Conservation (phyloP, 2,888 invertebrate species). For the Sinelater perroti region DNA sequence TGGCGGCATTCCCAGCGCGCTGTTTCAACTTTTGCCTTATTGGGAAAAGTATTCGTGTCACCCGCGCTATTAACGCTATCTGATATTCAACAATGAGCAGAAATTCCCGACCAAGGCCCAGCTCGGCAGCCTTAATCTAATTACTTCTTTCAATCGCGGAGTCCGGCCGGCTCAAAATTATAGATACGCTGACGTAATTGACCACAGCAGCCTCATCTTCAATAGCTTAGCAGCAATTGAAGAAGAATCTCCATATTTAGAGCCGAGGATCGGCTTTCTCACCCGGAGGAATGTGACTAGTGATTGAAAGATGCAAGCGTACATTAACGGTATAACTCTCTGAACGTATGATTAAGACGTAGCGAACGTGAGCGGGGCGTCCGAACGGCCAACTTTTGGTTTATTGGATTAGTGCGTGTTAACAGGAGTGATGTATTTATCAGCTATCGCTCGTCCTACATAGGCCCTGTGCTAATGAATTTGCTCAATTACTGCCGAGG, state of each 20-base stretch:
- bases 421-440: slow-evolving; percentile 31
- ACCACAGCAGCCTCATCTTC: slow-evolving; percentile 21
- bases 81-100: not conserved
- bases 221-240: slow-evolving; percentile 21
- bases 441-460: slow-evolving; percentile 11
- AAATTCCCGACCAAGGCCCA: slow-evolving; percentile 5
- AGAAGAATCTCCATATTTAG: slow-evolving; percentile 32
- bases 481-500: not conserved
- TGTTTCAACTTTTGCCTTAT: not conserved
- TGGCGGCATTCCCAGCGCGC: not conserved
- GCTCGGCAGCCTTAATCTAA: slow-evolving; percentile 15
- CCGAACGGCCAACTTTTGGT: slow-evolving; percentile 16
- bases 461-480: slow-evolving; percentile 15
- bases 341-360: slow-evolving; percentile 34
- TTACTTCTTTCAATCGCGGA: slow-evolving; percentile 18
- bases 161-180: slow-evolving; percentile 17
- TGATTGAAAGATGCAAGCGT: slow-evolving; percentile 33
- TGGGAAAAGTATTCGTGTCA: slow-evolving; percentile 1
- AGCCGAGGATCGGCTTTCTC: slow-evolving; percentile 31
- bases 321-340: slow-evolving; percentile 30
- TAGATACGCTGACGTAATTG: slow-evolving; percentile 20
- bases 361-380: slow-evolving; percentile 20
- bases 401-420: slow-evolving; percentile 29
- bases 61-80: not conserved
- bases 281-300: slow-evolving; percentile 34